A percentile compares a stretch with the other conserved stretches of the same genome.
Conservation (phyloP, 2,888 invertebrate genomes). For the Odontocolon sp. region DNA sequence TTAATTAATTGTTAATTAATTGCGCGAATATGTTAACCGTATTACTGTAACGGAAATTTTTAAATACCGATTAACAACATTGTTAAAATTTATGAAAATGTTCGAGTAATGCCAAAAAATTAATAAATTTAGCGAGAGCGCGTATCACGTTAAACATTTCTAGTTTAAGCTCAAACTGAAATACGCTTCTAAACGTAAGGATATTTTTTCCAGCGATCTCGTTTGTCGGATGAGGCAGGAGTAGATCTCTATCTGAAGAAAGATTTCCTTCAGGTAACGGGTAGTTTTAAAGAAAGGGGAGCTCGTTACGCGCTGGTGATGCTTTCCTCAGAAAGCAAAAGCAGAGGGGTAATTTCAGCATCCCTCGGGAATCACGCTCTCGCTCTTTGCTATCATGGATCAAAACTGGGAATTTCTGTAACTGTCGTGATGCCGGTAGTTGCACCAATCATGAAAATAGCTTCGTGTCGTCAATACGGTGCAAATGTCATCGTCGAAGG, state of each 20-base stretch:
- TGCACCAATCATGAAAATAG: conserved; percentile 98
- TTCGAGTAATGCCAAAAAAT: no score
- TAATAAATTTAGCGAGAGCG: no score
- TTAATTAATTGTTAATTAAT: no score
- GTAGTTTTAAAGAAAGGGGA: conserved; percentile 97
- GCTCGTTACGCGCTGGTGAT: conserved; percentile 92
- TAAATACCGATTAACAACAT: no score
- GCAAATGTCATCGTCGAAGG: conserved; percentile 93
- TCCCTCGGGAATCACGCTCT: conserved; percentile 97
- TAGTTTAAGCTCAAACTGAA: no score
- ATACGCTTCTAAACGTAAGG: neutral
- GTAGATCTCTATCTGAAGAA: conserved; percentile 97
- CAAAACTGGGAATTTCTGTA: conserved; percentile 84
- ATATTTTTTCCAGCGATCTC: conserved; percentile 86
- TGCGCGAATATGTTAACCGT: no score
- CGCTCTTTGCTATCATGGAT: conserved; percentile 88
- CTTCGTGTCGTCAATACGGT: conserved; percentile 91
- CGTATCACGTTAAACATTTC: no score
- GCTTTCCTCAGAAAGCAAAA: conserved; percentile 87
- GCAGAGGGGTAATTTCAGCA: conserved; percentile 93
- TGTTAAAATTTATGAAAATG: no score
- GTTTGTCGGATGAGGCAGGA: conserved; percentile 88
- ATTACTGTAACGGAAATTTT: no score
- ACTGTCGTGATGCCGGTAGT: conserved; percentile 97
- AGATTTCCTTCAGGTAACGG: conserved; percentile 97